Evolutionary conservation across 2,797 vertebrate species (phyloP), one percentile per base, ranked within the genome.

Genomic region (Amblyraja radiata): DNA sequence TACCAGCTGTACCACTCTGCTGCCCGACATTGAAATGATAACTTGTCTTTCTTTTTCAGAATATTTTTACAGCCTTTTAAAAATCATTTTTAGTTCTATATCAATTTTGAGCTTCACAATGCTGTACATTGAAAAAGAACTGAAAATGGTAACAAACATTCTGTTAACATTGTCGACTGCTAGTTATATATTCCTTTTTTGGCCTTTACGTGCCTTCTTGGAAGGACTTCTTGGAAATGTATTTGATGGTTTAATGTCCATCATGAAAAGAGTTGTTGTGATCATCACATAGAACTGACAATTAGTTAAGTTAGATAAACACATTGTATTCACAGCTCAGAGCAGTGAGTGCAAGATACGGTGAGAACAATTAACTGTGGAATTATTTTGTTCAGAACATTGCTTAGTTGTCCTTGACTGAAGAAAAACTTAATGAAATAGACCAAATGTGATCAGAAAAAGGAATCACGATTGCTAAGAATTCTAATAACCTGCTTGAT

Each of bases 401-500:
- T 2, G 14, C 61, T n/a, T 65, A 61, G 9, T 36, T 88, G 84
- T 63, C n/a, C 65, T 88, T 61, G 65, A 65, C n/a, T 65, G 84
- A 32, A 88, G 61, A 88, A 68, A 88, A 88, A 21, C 8, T 32
- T 32, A 32, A 9, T 88, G 84, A 36, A 65, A 65, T 18, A 88
- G 84, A 32, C 84, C 46, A 88, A 88, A 25, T 65, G 14, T 16
- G 65, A 65, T 65, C 54, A 84, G 28, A 88, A 86, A n/a, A 86
- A 65, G 16, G 58, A 63, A 86, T 63, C 54, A 32, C 25, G n/a
- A 88, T 88, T 68, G n/a, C 65, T 88, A 88, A n/a, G 84, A 88
- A 88, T 65, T 65, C 61, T 63, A 65, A 68, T 36, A 16, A 25
- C 6, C 2, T 65, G 58, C n/a, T 65, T 65, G 84, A 88, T 88